Conservation (phyloP, 2,888 invertebrate species). For the Harpagoxenus sublaevis region DNA sequence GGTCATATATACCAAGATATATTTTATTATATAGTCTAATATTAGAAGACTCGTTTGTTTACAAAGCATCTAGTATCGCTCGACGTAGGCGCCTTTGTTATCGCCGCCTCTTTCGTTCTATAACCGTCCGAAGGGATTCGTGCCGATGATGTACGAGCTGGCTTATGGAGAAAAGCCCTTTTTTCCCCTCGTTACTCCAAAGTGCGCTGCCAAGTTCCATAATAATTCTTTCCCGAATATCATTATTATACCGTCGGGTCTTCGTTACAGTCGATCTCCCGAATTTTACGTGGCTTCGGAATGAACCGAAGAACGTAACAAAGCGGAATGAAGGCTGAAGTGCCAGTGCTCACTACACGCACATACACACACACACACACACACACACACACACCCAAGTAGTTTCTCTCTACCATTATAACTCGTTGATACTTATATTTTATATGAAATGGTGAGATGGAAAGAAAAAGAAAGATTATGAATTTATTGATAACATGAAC, state of each 20-base stretch:
- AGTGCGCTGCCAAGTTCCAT: slow-evolving; percentile 76
- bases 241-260: slow-evolving; percentile 73
- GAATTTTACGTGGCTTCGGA: slow-evolving; percentile 31
- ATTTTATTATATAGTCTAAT: slow-evolving; percentile 57
- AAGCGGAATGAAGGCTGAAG: slow-evolving; percentile 33
- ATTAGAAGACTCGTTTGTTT: slow-evolving; percentile 69
- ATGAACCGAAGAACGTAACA: slow-evolving; percentile 59
- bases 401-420: background rate
- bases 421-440: slow-evolving; percentile 32
- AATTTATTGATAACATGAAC: slow-evolving; percentile 30
- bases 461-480: background rate
- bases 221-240: slow-evolving; percentile 80
- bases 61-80: slow-evolving; percentile 69
- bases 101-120: slow-evolving; percentile 76
- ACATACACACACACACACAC: slow-evolving; percentile 35
- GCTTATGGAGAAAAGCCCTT: slow-evolving; percentile 76
- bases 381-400: slow-evolving; percentile 29
- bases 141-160: slow-evolving; percentile 77
- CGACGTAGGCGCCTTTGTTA: slow-evolving; percentile 74
- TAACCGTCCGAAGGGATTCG: slow-evolving; percentile 77
- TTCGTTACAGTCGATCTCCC: slow-evolving; percentile 69
- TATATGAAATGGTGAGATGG: background rate
- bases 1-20: slow-evolving; percentile 49
- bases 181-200: slow-evolving; percentile 76
- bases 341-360: slow-evolving; percentile 21